These are phyloP conservation scores for Acipenser transmontanus DNA, from an alignment of 2,797 vertebrate species.

Conservation along the genomic window DNA sequence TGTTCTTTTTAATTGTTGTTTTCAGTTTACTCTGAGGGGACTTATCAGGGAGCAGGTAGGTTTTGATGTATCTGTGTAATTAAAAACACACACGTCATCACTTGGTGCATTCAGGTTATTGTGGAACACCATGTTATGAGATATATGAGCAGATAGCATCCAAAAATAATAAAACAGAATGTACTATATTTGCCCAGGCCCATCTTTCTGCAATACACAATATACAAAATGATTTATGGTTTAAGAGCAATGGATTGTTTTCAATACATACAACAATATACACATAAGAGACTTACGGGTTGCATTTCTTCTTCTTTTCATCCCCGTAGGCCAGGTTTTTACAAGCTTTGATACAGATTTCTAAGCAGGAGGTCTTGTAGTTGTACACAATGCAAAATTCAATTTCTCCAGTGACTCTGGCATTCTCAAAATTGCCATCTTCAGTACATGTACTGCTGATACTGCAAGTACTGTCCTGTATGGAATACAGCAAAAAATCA, in stretches of 20 bases:
- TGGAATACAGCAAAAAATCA: conserved; percentile 14
- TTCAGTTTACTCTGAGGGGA: conserved; percentile 67
- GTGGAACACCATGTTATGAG: too few species aligned
- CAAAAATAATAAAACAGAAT: not conserved
- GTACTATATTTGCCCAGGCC: too few species aligned
- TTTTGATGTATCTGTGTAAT: conserved; percentile 71
- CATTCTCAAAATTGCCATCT: conserved; percentile 51
- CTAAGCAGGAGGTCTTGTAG: conserved; percentile 54
- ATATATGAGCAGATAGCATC: too few species aligned
- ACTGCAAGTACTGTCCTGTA: conserved; percentile 61
- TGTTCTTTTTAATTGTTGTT: conserved; percentile 74
- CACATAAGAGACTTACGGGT: conserved; percentile 64
- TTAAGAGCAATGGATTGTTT: too few species aligned
- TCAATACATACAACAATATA: not conserved
- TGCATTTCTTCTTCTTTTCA: conserved; percentile 72
- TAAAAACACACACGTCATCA: too few species aligned
- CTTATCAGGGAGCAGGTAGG: conserved; percentile 73
- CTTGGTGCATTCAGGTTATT: too few species aligned
- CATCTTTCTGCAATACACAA: too few species aligned
- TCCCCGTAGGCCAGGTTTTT: conserved; percentile 71
- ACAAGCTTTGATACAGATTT: conserved; percentile 70
- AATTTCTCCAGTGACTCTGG: conserved; percentile 66
- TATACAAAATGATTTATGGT: too few species aligned
- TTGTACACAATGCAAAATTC: conserved; percentile 69
- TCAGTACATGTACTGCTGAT: conserved; percentile 67